Percentiles rank a stretch among this genome's conserved stretches.
Evolutionary conservation across 2,888 invertebrate genomes (phyloP).

Genomic region (Eupelmus urozonus): DNA sequence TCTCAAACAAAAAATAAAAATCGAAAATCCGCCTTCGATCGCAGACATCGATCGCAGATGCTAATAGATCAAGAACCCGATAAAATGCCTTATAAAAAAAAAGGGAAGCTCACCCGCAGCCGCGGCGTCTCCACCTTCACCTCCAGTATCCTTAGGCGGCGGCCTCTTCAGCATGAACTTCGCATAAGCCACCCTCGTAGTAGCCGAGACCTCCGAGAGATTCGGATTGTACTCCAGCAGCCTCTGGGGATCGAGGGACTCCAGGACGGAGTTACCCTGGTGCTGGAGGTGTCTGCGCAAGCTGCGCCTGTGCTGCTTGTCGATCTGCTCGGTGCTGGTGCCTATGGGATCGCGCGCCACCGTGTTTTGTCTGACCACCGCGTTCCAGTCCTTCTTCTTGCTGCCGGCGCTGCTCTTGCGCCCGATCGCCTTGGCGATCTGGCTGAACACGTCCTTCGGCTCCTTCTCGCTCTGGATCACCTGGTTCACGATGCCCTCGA

Average conservation of each 20-base stretch:
- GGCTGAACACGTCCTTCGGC: conserved; percentile 89
- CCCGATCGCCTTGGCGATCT: conserved; percentile 90
- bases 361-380: conserved; percentile 86
- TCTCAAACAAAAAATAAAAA: no score
- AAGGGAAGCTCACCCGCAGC: not conserved
- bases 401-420: conserved; percentile 79
- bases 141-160: conserved; percentile 22
- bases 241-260: conserved; percentile 86
- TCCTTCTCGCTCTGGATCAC: conserved; percentile 84
- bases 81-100: no score
- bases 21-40: no score
- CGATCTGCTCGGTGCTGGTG: conserved; percentile 83
- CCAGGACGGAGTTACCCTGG: conserved; percentile 81
- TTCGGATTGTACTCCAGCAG: conserved; percentile 90
- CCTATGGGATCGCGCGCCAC: conserved; percentile 87
- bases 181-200: conserved; percentile 90
- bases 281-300: conserved; percentile 85
- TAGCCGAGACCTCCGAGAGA: conserved; percentile 85
- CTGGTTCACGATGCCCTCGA: conserved; percentile 88
- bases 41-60: no score
- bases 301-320: conserved; percentile 84
- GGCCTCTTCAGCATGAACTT: conserved; percentile 91
- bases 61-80: no score
- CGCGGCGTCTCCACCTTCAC: not conserved
- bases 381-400: conserved; percentile 90